Evolutionary conservation across 2,888 invertebrate species (phyloP), one percentile per base, ranked within the genome.

Genomic region (Drosophila tripunctata): DNA sequence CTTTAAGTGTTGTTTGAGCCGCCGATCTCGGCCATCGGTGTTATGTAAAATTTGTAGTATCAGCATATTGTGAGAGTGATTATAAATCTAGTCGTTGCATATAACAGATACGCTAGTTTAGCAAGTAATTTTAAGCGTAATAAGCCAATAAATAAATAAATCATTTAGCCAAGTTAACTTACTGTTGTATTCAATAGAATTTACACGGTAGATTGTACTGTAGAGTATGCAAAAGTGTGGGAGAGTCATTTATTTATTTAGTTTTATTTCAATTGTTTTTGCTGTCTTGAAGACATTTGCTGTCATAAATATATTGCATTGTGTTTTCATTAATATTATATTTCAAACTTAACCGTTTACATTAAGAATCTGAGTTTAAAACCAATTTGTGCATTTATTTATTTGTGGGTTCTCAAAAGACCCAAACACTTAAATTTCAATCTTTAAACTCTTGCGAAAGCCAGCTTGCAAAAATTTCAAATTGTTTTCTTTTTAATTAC

Each of bases 11-110:
- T 64, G 19, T 61, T 27, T 14, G 10, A 38, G 43, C 24, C 17
- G 12, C 40, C 22, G 40, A 27, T 21, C 17, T 14, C 3, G 19
- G 22, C 15, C 6, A 27, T 15, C 31, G 30, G 55, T 50, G 22
- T 61, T 56, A 17, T 57, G 47, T 74, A 43, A 22, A 68, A 54
- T 48, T 52, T 33, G 21, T 60, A 63, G 54, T 50, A 78, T 67
- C 75, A 80, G 86, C 86, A 75, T 74, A 87, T 77, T 87, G 83
- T 82, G 86, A 81, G 73, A 75, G 83, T 83, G 83, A 83, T 83
- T 87, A 79, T 66, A 71, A 83, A 85, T 82, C 83, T 83, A 83
- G 83, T 83, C 83, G 82, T 78, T 74, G 74, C 74, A 70, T 74
- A 67, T 63, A 70, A 65, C 47, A 55, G 45, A 52, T 64, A 52